Percentiles rank a stretch among this genome's conserved stretches.
Evolutionary conservation across 2,888 invertebrate species (phyloP).

Genomic region (Coelinius sp.): DNA sequence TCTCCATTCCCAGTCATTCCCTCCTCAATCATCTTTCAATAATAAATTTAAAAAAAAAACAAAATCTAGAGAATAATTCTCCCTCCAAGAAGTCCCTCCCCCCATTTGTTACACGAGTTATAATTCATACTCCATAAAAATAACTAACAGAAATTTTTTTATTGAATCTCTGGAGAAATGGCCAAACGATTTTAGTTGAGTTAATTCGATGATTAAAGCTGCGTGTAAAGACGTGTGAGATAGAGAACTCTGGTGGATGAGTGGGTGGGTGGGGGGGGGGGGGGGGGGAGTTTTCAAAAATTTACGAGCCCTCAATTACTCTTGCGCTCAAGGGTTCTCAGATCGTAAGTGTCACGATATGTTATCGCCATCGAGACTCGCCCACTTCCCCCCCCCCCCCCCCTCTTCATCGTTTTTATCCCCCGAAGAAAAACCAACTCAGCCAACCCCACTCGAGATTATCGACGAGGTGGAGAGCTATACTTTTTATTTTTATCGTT

Average conservation of each 20-base stretch:
- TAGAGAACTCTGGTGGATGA: neutral
- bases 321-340: slow-evolving; percentile 24
- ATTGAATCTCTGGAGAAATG: neutral
- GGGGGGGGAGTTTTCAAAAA: slow-evolving; percentile 11
- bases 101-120: neutral
- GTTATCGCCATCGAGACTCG: slow-evolving; percentile 31
- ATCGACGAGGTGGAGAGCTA: slow-evolving; percentile 18
- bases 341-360: slow-evolving; percentile 25
- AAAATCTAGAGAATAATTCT: no score
- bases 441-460: slow-evolving; percentile 21
- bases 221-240: slow-evolving; percentile 15
- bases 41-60: no score
- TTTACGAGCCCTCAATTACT: slow-evolving; percentile 46
- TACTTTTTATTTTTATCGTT: slow-evolving; percentile 26
- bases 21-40: no score
- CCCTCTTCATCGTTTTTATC: slow-evolving; percentile 22
- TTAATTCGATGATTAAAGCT: slow-evolving; percentile 26
- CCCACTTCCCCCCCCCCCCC: neutral
- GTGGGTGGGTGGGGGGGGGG: neutral
- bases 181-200: slow-evolving; percentile 1
- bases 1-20: no score
- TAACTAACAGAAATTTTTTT: neutral
- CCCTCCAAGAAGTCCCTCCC: no score
- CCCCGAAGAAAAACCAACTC: slow-evolving; percentile 35
- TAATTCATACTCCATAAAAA: neutral